Evolutionary conservation across 2,797 vertebrate genomes (phyloP).

Genomic region (Argya squamiceps): DNA sequence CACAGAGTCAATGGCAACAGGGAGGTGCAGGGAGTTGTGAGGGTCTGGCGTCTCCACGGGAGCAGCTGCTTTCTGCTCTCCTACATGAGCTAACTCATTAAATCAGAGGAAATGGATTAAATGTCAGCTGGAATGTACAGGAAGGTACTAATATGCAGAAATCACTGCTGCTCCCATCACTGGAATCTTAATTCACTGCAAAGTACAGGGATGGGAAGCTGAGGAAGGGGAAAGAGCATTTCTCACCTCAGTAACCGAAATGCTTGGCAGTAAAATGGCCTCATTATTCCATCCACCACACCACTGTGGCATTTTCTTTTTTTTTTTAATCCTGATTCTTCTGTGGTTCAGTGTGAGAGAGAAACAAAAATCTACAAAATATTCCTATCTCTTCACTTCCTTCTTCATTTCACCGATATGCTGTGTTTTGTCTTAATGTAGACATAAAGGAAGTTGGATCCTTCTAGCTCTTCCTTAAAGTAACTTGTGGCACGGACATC

Average conservation of each 20-base stretch:
- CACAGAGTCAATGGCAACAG: accelerated
- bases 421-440: neutral
- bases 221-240: neutral
- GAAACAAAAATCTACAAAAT: neutral
- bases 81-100: neutral
- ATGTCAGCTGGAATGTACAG: neutral
- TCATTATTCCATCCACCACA: neutral
- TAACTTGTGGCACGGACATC: neutral
- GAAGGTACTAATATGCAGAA: neutral
- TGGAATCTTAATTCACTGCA: neutral
- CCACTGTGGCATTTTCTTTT: neutral
- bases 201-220: neutral
- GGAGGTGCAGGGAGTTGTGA: neutral
- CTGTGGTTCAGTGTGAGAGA: neutral
- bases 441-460: neutral
- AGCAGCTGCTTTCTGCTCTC: neutral
- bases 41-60: accelerated
- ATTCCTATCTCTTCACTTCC: neutral
- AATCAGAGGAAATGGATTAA: neutral
- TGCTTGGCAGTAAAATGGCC: neutral
- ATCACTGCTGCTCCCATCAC: neutral
- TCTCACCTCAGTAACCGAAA: neutral
- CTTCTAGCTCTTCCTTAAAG: neutral
- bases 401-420: neutral
- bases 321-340: neutral